Conservation (phyloP, 2,888 invertebrate genomes). For the Macroteleia sp. region DNA sequence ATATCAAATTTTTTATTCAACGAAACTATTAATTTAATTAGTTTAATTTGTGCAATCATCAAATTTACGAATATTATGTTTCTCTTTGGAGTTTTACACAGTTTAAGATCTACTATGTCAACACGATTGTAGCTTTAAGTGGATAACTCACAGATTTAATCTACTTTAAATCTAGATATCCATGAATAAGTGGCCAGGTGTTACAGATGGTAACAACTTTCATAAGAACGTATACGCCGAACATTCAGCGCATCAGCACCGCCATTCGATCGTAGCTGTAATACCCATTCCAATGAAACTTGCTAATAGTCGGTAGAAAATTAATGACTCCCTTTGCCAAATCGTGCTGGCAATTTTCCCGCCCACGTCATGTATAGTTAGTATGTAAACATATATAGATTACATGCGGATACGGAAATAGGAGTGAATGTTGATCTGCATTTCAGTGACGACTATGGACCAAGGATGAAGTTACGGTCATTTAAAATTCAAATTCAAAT, state of each 20-base stretch:
- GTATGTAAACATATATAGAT: constrained; percentile 52
- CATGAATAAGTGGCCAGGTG: constrained; percentile 49
- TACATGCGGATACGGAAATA: constrained; percentile 29
- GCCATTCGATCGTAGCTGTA: constrained; percentile 37
- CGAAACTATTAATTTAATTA: too few species aligned
- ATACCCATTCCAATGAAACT: constrained; percentile 46
- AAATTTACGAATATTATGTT: too few species aligned
- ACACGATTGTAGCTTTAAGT: too few species aligned
- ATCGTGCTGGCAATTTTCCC: constrained; percentile 52
- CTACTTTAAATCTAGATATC: constrained; percentile 13
- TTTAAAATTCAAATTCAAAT: constrained; percentile 38
- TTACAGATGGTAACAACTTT: constrained; percentile 24
- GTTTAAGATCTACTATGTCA: too few species aligned
- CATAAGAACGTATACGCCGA: constrained; percentile 32
- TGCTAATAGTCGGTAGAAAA: constrained; percentile 55
- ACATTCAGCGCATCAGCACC: constrained; percentile 35
- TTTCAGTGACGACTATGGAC: constrained; percentile 16
- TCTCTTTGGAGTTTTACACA: too few species aligned
- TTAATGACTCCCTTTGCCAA: constrained; percentile 52
- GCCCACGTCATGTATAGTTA: constrained; percentile 41
- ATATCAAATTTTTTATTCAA: too few species aligned
- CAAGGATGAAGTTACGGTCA: constrained; percentile 2
- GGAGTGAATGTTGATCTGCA: constrained; percentile 25
- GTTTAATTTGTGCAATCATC: too few species aligned
- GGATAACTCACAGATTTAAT: constrained; percentile 16